phyloP scores from a whole-genome alignment of 2,113 vertebrate species.

The Sinocyclocheilus rhinocerous region DNA sequence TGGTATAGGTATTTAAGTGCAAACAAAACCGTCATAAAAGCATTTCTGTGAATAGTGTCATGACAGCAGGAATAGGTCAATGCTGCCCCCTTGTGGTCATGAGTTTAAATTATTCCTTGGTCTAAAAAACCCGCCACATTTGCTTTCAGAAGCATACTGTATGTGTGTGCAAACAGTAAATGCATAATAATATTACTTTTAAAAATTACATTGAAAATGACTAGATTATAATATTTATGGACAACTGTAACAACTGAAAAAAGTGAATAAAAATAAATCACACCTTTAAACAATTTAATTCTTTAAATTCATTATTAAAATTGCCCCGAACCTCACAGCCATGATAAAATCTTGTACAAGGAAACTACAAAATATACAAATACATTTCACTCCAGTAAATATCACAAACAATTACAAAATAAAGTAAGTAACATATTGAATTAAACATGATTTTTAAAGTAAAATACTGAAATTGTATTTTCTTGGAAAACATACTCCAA shows the following conservation, averaged over 20 bases:
- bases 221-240: background rate
- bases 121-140: background rate
- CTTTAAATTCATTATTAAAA: no score
- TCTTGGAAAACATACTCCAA: no score
- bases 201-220: background rate
- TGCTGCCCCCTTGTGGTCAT: constrained; percentile 24
- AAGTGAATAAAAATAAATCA: no score
- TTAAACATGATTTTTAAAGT: no score
- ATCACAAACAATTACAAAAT: no score
- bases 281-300: no score
- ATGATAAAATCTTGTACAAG: no score
- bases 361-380: no score
- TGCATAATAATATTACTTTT: background rate
- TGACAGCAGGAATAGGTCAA: background rate
- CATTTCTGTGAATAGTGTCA: background rate
- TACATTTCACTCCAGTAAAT: no score
- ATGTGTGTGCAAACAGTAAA: background rate
- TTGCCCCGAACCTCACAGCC: no score
- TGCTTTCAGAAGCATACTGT: background rate
- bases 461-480: no score
- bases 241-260: background rate
- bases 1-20: background rate
- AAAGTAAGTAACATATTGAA: no score
- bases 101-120: background rate
- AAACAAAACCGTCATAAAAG: background rate